A percentile compares a stretch with the other conserved stretches of the same genome.
Conservation (phyloP, 2,888 invertebrate genomes). For the Spodoptera picta region DNA sequence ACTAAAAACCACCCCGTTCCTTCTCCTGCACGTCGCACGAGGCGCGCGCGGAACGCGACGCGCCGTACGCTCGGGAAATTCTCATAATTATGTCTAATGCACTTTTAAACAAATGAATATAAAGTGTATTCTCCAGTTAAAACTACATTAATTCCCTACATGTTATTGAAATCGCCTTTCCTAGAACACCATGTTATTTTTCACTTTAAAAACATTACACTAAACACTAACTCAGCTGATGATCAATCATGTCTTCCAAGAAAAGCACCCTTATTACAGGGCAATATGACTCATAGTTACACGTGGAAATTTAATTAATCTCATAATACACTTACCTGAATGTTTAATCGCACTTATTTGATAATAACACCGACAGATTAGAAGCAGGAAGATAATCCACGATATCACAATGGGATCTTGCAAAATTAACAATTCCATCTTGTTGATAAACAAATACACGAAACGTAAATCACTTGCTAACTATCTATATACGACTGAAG, state of each 20-base stretch:
- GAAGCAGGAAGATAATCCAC: conserved; percentile 81
- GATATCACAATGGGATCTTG: conserved; percentile 83
- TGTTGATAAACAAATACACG: conserved; percentile 54
- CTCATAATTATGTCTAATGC: background rate
- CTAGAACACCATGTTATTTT: conserved; percentile 5
- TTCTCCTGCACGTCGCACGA: no score
- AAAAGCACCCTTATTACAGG: conserved; percentile 17
- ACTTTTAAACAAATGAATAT: conserved; percentile 11
- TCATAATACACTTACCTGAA: conserved; percentile 62
- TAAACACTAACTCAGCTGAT: conserved; percentile 6
- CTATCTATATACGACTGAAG: conserved; percentile 41
- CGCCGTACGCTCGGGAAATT: no score
- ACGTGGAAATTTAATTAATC: conserved; percentile 12
- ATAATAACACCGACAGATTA: conserved; percentile 84
- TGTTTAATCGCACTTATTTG: conserved; percentile 69
- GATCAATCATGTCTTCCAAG: conserved; percentile 23
- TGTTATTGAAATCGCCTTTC: conserved; percentile 11
- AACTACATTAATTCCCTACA: conserved; percentile 17
- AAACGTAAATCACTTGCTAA: conserved; percentile 29
- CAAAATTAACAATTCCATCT: conserved; percentile 76
- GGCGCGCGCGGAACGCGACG: no score
- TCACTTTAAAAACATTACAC: conserved; percentile 6
- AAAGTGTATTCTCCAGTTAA: conserved; percentile 16
- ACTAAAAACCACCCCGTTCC: no score
- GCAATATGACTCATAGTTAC: conserved; percentile 17